Percentiles rank a stretch among this genome's conserved stretches.
Conservation (phyloP, 2,113 vertebrate species). For the Corydoras sp. region DNA sequence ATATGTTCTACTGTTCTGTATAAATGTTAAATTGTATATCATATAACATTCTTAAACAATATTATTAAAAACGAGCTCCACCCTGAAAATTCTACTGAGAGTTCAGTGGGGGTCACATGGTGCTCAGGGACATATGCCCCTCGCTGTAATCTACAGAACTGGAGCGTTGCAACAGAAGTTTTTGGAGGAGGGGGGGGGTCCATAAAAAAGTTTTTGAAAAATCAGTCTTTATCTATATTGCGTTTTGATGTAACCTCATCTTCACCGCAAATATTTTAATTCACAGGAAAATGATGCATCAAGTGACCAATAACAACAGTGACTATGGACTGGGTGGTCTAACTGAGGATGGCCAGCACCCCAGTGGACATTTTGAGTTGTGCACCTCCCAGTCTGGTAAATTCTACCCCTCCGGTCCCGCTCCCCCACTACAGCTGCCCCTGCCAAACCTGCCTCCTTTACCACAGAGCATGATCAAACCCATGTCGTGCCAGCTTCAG, state of each 20-base stretch:
- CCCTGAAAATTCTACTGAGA: no score
- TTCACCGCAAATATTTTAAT: background rate
- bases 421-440: constrained; percentile 70
- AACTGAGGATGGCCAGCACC: constrained; percentile 80
- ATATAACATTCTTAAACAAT: no score
- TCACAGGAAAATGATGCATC: constrained; percentile 94
- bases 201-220: background rate
- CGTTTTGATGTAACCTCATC: no score
- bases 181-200: no score
- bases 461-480: constrained; percentile 81
- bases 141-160: no score
- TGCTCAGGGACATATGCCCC: no score
- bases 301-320: constrained; percentile 79
- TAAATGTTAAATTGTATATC: no score
- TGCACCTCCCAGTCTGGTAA: constrained; percentile 84
- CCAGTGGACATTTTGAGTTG: constrained; percentile 84
- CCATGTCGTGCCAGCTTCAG: constrained; percentile 83
- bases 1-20: no score
- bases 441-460: constrained; percentile 59
- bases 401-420: constrained; percentile 76
- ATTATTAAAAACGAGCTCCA: no score
- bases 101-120: no score
- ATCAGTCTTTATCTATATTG: background rate
- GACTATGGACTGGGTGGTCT: constrained; percentile 87
- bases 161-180: no score